Conservation (phyloP, 2,888 invertebrate species). For the Julus scanicus region DNA sequence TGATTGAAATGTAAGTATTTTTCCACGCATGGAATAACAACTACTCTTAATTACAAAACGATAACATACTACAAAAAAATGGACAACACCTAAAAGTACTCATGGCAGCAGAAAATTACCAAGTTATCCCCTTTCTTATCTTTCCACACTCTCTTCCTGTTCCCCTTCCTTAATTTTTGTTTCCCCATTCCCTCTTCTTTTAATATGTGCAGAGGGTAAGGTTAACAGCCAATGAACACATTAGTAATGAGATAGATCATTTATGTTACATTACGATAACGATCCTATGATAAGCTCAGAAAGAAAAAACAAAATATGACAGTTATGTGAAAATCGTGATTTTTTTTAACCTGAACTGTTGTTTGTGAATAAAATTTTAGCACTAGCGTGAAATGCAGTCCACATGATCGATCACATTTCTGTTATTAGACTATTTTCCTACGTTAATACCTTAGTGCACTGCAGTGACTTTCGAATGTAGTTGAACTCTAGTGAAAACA, state of each 20-base stretch:
- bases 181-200: background rate
- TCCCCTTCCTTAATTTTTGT: background rate
- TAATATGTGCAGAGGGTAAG: background rate
- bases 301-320: background rate
- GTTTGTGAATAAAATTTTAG: background rate
- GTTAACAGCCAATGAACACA: conserved; percentile 15
- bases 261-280: background rate
- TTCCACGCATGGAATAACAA: background rate
- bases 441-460: background rate
- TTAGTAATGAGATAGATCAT: background rate
- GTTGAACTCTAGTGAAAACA: background rate
- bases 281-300: background rate
- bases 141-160: background rate
- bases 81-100: background rate
- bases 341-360: background rate
- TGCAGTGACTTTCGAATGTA: background rate
- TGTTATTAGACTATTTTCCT: background rate
- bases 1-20: background rate
- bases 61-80: background rate
- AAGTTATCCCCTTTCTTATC: conserved; percentile 4
- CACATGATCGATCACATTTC: background rate
- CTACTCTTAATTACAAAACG: background rate
- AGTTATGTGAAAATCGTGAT: background rate
- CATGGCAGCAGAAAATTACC: background rate
- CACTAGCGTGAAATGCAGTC: background rate